Evolutionary conservation across 2,888 invertebrate genomes (phyloP), one percentile per base, ranked within the genome.

Genomic region (Agonopterix arenella): DNA sequence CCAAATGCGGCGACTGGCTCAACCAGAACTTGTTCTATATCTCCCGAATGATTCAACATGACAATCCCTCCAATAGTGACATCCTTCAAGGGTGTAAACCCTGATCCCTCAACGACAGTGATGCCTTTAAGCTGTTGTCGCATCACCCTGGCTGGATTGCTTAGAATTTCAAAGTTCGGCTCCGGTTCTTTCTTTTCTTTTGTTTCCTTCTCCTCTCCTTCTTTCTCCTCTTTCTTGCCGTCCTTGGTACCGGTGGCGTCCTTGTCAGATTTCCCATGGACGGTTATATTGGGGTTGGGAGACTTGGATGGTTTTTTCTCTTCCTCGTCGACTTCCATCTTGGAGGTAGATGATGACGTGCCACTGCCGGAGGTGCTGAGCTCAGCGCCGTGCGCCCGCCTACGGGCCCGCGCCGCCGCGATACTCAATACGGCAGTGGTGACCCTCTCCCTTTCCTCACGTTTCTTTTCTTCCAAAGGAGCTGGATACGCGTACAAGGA

Each of bases 401-500:
- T 93, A 68, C 96, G 93, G 54, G 95, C 97, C 56, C 98, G 94
- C 0, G 98, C 98, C 0, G 99, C 98, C 0, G 90, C 89, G 68
- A 98, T 98, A 70, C 98, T 98, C 46, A 99, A 90, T 1, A 99
- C 97, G 1, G 99, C 99, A 4, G 99, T 99, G 52, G 98, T 97
- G 2, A 99, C 98, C 72, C 99, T 97, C 79, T 99, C 99, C 38
- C 97, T 93, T 77, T 98, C 97, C 74, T 98, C 98, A 41, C 98
- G 97, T 88, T 99, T 99, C 90, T 99, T 99, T 78, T 99, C 98
- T 85, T 99, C 99, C 50, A 99, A 85, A 0, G 98, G 94, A 8
- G 99, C 96, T 0, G 99, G 98, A 73, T 99, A 99, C 0, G 98
- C 99, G 75, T 96, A 99, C 16, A 95, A 90, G 1, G 98, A 98